Evolutionary conservation across 2,888 invertebrate species (phyloP), one percentile per base, ranked within the genome.

Genomic region (Lasioglossum pauxillum): DNA sequence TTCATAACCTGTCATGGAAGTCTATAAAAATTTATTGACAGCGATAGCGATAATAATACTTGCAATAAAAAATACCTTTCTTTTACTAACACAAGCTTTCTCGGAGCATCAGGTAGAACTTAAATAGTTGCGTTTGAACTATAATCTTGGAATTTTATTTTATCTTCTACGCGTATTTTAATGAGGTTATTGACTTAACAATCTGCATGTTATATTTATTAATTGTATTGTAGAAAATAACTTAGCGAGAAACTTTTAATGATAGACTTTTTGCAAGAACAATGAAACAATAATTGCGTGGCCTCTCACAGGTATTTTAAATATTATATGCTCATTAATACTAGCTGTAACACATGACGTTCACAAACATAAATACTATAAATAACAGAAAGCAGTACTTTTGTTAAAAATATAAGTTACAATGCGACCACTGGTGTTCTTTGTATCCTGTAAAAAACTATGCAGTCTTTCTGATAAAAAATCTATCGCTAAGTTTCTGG

Each of bases 401-500:
- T 46, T 44, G 35, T 35, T 44, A 35, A 53, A 35, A 76, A 53
- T 7, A 53, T 64, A 67, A 64, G 16, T 35, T 16, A 38, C 16
- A 38, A 7, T 64, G 10, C 16, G 31, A 31, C 5, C 31, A 80
- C 69, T 71, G 44, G 80, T 27, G 38, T 57, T 23, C 64, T 78
- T 60, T n/a, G 16, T 38, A 1, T 27, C 10, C 53, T 49, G 49
- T 75, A 72, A 73, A 75, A 64, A 78, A 67, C 31, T 53, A n/a
- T 72, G 1, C 31, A 46, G 23, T 81, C n/a, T 67, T 74, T 64
- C 49, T 31, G 19, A 35, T 76, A 83, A 46, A 78, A 78, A 64
- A 53, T 76, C 78, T 83, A 57, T 73, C 77, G 78, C 78, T 75
- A 84, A 77, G 85, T 84, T 84, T 84, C 85, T 84, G 72, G 23